These are phyloP conservation scores for Globodera ellingtonae DNA, from an alignment of 1,140 invertebrate species.

Conservation along the genomic window DNA sequence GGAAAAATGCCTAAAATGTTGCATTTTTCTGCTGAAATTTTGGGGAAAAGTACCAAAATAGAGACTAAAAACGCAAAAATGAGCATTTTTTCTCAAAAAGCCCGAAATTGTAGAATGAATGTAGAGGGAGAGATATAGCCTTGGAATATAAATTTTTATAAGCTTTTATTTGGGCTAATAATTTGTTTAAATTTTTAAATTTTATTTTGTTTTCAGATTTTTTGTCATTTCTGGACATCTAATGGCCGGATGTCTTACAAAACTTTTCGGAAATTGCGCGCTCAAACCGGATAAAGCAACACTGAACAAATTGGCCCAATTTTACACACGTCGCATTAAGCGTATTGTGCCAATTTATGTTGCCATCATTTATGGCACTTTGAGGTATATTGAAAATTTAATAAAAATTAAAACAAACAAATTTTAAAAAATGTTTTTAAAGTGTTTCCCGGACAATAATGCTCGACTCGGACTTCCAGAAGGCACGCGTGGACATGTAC, in stretches of 20 bases:
- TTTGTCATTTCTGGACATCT: conserved; percentile 57
- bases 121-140: too few relatives aligned
- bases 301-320: conserved; percentile 12
- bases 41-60: too few relatives aligned
- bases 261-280: neutral
- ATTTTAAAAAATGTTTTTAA: conserved; percentile 1
- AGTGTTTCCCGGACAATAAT: conserved; percentile 29
- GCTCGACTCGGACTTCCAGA: conserved; percentile 32
- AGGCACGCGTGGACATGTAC: conserved; percentile 33
- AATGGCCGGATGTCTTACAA: conserved; percentile 45
- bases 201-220: conserved; percentile 45
- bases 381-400: conserved; percentile 18
- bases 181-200: too few relatives aligned
- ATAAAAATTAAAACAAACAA: neutral
- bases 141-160: too few relatives aligned
- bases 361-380: conserved; percentile 32
- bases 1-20: too few relatives aligned
- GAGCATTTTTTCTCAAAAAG: too few relatives aligned
- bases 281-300: conserved; percentile 1
- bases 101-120: too few relatives aligned
- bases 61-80: neutral
- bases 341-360: conserved; percentile 55
- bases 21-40: too few relatives aligned
- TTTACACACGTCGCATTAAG: conserved; percentile 47
- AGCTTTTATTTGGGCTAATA: too few relatives aligned